A percentile compares a stretch with the other conserved stretches of the same genome.
phyloP scores from a whole-genome alignment of 2,888 invertebrate species.

The Drepanosiphum platanoidis region DNA sequence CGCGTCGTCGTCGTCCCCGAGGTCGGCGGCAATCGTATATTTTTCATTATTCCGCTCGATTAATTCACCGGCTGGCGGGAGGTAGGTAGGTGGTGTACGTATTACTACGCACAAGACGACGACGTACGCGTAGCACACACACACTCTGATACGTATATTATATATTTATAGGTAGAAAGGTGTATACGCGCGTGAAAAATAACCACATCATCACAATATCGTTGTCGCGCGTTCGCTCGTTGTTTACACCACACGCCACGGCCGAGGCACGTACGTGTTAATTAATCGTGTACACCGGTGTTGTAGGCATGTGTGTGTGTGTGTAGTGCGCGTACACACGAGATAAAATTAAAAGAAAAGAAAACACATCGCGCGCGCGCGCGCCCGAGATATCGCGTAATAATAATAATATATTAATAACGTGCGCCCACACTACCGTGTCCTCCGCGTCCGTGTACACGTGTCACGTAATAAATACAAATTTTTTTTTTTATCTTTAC shows the following conservation, averaged over 20 bases:
- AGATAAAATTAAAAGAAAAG: conserved; percentile 15
- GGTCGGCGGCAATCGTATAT: too few species aligned
- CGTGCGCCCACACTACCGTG: not conserved
- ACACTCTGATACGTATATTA: not conserved
- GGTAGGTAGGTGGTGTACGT: too few species aligned
- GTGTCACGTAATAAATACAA: not conserved
- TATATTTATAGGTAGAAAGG: not conserved
- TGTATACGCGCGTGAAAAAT: not conserved
- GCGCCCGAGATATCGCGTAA: too few species aligned
- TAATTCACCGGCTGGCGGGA: too few species aligned
- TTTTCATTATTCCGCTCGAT: not conserved
- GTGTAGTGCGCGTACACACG: not conserved
- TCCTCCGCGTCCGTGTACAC: not conserved
- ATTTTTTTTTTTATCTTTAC: not conserved
- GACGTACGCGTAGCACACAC: not conserved
- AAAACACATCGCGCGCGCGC: not conserved
- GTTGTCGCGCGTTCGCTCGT: not conserved
- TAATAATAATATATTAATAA: not conserved
- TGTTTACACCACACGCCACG: not conserved
- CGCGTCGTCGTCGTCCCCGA: too few species aligned
- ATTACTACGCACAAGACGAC: too few species aligned
- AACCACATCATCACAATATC: conserved; percentile 19
- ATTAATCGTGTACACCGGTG: conserved; percentile 30
- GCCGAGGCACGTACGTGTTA: not conserved
- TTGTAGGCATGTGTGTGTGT: not conserved